Percentiles rank a stretch among this genome's conserved stretches.
These are phyloP conservation scores for Tortrix viridana DNA, from an alignment of 2,888 invertebrate genomes.

Conservation along the genomic window DNA sequence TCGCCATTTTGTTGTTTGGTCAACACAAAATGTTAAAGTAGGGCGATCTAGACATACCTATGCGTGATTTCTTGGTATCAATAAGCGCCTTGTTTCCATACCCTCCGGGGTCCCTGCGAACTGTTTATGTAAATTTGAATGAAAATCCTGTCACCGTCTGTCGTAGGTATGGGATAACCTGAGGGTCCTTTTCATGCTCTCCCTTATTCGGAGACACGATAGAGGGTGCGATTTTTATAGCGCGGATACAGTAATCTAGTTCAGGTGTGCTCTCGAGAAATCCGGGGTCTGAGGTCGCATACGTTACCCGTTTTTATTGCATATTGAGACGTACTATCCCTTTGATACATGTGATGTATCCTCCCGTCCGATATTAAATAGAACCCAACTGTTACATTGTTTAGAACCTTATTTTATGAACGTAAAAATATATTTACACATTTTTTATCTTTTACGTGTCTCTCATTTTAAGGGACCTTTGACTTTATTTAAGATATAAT, in stretches of 20 bases:
- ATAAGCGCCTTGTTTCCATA: conserved; percentile 53
- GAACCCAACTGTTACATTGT: conserved; percentile 63
- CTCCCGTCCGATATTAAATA: conserved; percentile 59
- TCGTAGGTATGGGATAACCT: conserved; percentile 61
- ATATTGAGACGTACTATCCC: conserved; percentile 80
- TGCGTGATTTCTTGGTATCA: conserved; percentile 43
- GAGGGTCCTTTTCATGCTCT: conserved; percentile 69
- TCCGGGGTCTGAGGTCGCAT: conserved; percentile 75
- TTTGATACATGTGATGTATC: conserved; percentile 74
- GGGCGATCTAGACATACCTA: not conserved
- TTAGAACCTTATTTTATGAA: conserved; percentile 43
- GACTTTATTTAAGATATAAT: no score
- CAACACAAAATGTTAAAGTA: not conserved
- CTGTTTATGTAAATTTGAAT: conserved; percentile 70
- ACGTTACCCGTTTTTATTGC: conserved; percentile 78
- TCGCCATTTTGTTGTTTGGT: not conserved
- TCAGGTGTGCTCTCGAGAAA: conserved; percentile 78
- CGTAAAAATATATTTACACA: no score
- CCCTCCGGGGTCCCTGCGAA: conserved; percentile 53
- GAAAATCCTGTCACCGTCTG: conserved; percentile 61
- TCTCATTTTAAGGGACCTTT: no score
- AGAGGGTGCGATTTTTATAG: conserved; percentile 74
- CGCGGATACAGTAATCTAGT: conserved; percentile 77
- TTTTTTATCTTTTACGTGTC: no score
- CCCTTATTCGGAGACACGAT: conserved; percentile 67